phyloP scores from a whole-genome alignment of 2,797 vertebrate species.

The Anniella stebbinsi region DNA sequence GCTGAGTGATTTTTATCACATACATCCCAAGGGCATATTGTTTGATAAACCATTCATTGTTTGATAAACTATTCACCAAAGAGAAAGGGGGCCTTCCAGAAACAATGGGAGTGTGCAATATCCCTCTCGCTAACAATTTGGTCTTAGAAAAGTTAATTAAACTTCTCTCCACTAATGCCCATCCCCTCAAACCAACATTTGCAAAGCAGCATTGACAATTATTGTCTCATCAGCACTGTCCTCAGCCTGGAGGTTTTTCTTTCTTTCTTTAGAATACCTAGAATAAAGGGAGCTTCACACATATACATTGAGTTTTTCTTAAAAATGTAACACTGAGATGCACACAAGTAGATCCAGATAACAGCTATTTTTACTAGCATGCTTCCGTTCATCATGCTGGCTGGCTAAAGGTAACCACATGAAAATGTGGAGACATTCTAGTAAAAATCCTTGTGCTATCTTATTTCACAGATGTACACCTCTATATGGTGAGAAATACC shows the following conservation, averaged over 20 bases:
- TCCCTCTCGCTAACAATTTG: background rate
- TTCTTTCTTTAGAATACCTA: background rate
- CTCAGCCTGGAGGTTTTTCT: background rate
- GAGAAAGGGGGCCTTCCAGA: background rate
- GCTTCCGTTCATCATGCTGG: background rate
- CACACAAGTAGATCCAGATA: background rate
- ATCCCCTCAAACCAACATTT: background rate
- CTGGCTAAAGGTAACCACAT: background rate
- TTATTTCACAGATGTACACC: background rate
- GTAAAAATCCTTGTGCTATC: background rate
- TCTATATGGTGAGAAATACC: background rate
- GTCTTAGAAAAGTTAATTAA: slow-evolving; percentile 1
- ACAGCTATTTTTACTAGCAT: background rate
- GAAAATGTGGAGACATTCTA: background rate
- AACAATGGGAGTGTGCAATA: background rate
- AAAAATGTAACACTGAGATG: background rate
- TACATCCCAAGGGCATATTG: background rate
- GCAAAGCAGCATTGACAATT: background rate
- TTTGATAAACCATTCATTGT: background rate
- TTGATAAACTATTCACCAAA: background rate
- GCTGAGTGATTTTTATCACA: background rate
- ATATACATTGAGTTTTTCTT: background rate
- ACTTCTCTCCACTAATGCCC: background rate
- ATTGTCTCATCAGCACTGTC: background rate
- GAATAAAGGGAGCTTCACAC: background rate